Evolutionary conservation across 1,140 invertebrate genomes (phyloP).

Genomic region (Lerema accius): DNA sequence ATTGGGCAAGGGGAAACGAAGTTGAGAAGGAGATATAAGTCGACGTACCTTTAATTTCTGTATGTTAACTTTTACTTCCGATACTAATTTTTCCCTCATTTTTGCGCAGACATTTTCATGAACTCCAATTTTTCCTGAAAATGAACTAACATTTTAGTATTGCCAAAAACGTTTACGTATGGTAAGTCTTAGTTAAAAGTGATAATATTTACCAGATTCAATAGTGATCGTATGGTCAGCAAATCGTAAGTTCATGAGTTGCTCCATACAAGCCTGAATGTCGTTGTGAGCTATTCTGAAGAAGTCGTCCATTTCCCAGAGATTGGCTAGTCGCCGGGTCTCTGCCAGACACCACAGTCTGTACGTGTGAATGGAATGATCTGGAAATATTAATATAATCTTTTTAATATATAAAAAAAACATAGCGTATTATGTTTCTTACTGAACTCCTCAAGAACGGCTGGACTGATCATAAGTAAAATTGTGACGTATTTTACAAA

Average conservation of each 20-base stretch:
- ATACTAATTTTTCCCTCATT: slow-evolving; percentile 90
- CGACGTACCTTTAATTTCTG: slow-evolving; percentile 86
- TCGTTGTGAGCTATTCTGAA: slow-evolving; percentile 86
- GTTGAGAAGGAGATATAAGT: too few relatives aligned
- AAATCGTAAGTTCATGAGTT: slow-evolving; percentile 85
- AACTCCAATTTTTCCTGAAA: slow-evolving; percentile 76
- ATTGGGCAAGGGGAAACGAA: too few relatives aligned
- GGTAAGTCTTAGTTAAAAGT: too few relatives aligned
- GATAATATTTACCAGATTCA: slow-evolving; percentile 72
- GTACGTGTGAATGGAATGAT: slow-evolving; percentile 90
- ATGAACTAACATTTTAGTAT: slow-evolving; percentile 9
- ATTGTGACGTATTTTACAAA: too few relatives aligned
- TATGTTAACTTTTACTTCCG: slow-evolving; percentile 89
- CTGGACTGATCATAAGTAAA: too few relatives aligned
- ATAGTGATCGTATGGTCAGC: slow-evolving; percentile 84
- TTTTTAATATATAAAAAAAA: too few relatives aligned
- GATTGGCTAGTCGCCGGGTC: slow-evolving; percentile 86
- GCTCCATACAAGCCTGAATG: slow-evolving; percentile 86
- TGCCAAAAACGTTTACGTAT: not conserved
- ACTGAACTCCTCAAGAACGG: too few relatives aligned
- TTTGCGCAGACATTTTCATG: slow-evolving; percentile 85
- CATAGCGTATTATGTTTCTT: too few relatives aligned
- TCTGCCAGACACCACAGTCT: slow-evolving; percentile 88
- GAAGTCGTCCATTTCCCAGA: slow-evolving; percentile 89
- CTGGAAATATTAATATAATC: slow-evolving; percentile 57